Evolutionary conservation across 1,140 invertebrate species (phyloP).

Genomic region (Anoplolepis gracilipes): DNA sequence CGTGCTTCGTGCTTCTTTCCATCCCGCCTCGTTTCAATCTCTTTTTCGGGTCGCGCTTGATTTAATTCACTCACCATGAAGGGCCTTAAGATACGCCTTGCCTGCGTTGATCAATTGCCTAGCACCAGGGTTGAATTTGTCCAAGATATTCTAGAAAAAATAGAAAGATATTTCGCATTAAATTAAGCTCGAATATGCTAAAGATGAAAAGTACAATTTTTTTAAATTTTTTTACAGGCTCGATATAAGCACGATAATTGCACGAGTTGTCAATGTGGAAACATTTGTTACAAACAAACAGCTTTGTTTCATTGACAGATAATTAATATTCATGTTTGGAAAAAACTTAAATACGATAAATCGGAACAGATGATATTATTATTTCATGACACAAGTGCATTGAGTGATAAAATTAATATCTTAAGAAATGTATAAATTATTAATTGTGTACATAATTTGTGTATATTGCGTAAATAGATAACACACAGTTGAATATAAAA

Average conservation of each 20-base stretch:
- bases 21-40: neutral
- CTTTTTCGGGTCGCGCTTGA: constrained; percentile 45
- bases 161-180: constrained; percentile 41
- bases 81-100: constrained; percentile 96
- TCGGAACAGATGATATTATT: neutral
- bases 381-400: neutral
- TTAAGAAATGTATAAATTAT: neutral
- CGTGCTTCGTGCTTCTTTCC: constrained; percentile 35
- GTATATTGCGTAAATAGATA: too few species aligned
- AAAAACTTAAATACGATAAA: neutral
- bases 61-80: constrained; percentile 92
- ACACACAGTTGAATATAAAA: too few species aligned
- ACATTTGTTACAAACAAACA: neutral
- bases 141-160: constrained; percentile 95
- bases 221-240: neutral
- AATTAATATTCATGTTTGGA: neutral
- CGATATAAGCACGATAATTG: neutral
- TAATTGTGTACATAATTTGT: neutral
- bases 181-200: neutral
- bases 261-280: too few species aligned
- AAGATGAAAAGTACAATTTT: neutral
- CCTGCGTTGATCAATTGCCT: constrained; percentile 96
- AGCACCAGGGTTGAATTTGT: constrained; percentile 97
- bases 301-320: neutral
- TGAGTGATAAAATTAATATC: neutral